A percentile compares a stretch with the other conserved stretches of the same genome.
Evolutionary conservation across 2,888 invertebrate genomes (phyloP).

Genomic region (Caenorhabditis doughertyi): DNA sequence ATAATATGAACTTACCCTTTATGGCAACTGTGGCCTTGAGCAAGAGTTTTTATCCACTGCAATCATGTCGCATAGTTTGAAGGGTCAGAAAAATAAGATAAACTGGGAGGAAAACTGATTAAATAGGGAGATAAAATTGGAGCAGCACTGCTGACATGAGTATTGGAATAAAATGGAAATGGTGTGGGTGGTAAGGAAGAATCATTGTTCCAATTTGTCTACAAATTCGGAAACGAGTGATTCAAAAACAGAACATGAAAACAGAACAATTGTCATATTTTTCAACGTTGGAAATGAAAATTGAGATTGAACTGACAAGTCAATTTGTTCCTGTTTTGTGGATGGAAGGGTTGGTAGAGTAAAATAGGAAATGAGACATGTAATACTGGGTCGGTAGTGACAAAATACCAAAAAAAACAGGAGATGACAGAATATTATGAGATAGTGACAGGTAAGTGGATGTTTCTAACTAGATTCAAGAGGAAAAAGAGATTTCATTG

Average conservation of each 20-base stretch:
- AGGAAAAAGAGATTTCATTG: conserved; percentile 25
- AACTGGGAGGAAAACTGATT: neutral
- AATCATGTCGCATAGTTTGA: conserved; percentile 50
- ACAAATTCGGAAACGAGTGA: neutral
- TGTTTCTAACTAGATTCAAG: conserved; percentile 1
- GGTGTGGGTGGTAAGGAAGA: neutral
- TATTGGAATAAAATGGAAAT: neutral
- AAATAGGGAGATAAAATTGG: neutral
- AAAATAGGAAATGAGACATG: neutral
- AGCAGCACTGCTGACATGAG: conserved; percentile 54
- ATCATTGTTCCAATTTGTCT: neutral
- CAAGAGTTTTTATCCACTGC: conserved; percentile 56
- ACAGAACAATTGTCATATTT: neutral
- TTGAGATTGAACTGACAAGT: neutral
- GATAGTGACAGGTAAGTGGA: conserved; percentile 2
- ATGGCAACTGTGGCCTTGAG: conserved; percentile 59
- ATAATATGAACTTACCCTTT: conserved; percentile 8
- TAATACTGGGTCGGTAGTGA: conserved; percentile 49
- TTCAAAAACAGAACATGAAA: conserved; percentile 3
- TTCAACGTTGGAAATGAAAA: neutral
- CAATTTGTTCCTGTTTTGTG: conserved; percentile 21
- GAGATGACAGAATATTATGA: conserved; percentile 4
- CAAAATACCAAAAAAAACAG: conserved; percentile 25
- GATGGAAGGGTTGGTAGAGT: neutral
- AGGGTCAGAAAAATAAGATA: neutral